These are phyloP conservation scores for Aspidiotus destructor DNA, from an alignment of 2,888 invertebrate genomes.

Conservation along the genomic window DNA sequence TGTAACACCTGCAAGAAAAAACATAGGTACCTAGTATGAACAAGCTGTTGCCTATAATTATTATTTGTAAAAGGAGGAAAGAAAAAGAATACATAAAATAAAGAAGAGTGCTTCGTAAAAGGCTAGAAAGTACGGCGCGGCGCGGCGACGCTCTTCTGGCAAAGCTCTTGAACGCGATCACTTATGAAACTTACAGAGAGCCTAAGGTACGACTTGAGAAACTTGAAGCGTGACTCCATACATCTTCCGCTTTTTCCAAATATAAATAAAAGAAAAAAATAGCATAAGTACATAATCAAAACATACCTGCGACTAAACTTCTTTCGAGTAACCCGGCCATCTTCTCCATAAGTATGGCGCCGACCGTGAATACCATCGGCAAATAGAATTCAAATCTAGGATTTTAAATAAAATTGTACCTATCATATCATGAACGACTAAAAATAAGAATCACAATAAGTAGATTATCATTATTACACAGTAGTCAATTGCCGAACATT, in stretches of 20 bases:
- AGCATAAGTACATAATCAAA: neutral
- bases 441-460: too few relatives aligned
- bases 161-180: too few relatives aligned
- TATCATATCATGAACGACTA: too few relatives aligned
- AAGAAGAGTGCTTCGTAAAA: too few relatives aligned
- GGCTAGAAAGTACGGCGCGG: too few relatives aligned
- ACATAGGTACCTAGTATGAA: neutral
- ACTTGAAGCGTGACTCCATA: neutral
- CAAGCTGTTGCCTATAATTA: neutral
- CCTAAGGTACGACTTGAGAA: neutral
- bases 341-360: conserved; percentile 40
- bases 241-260: neutral
- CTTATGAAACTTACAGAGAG: neutral
- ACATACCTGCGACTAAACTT: conserved; percentile 39
- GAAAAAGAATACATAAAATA: too few relatives aligned
- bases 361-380: conserved; percentile 39
- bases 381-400: conserved; percentile 39
- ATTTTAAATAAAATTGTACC: neutral
- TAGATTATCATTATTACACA: too few relatives aligned
- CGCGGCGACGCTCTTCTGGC: too few relatives aligned
- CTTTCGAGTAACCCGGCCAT: conserved; percentile 38
- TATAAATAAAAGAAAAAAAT: too few relatives aligned
- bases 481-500: too few relatives aligned
- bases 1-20: conserved; percentile 37
- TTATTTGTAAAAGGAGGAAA: too few relatives aligned